These are phyloP conservation scores for Cerastoderma edule DNA, from an alignment of 2,888 invertebrate species.

Conservation along the genomic window DNA sequence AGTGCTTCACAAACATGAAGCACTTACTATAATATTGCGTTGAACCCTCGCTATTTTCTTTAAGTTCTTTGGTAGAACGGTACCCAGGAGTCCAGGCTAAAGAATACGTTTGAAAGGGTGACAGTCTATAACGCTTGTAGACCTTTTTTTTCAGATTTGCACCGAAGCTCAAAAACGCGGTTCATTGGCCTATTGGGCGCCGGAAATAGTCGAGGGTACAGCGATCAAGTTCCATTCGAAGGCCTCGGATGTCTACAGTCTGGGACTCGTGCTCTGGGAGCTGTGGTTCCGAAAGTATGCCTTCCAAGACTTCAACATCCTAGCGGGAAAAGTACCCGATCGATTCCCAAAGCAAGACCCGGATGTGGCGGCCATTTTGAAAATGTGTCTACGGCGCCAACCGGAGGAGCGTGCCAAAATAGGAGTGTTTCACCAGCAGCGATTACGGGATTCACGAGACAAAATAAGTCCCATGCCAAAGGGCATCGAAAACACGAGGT, in stretches of 20 bases:
- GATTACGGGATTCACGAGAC: neutral
- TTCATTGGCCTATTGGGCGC: constrained; percentile 33
- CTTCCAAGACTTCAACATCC: constrained; percentile 8
- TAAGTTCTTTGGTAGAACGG: too few relatives aligned
- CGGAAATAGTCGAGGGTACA: constrained; percentile 22
- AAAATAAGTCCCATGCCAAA: neutral
- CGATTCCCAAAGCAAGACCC: neutral
- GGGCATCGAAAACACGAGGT: neutral
- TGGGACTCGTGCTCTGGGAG: constrained; percentile 44
- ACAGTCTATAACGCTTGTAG: too few relatives aligned
- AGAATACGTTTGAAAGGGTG: too few relatives aligned
- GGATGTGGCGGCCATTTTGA: neutral
- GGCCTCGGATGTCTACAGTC: constrained; percentile 49
- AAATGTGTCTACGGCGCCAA: too few relatives aligned
- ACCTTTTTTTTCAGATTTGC: constrained; percentile 27
- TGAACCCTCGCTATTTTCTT: too few relatives aligned
- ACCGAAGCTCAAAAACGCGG: constrained; percentile 26
- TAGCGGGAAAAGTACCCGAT: neutral
- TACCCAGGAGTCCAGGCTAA: too few relatives aligned
- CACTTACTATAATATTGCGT: too few relatives aligned
- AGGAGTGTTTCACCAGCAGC: neutral
- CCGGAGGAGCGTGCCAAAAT: neutral
- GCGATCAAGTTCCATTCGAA: constrained; percentile 28
- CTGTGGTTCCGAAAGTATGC: constrained; percentile 28
- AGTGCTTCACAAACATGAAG: too few relatives aligned